Percentiles rank a stretch among this genome's conserved stretches.
These are phyloP conservation scores for Shargacucullia verbasci DNA, from an alignment of 2,888 invertebrate genomes.

Conservation along the genomic window DNA sequence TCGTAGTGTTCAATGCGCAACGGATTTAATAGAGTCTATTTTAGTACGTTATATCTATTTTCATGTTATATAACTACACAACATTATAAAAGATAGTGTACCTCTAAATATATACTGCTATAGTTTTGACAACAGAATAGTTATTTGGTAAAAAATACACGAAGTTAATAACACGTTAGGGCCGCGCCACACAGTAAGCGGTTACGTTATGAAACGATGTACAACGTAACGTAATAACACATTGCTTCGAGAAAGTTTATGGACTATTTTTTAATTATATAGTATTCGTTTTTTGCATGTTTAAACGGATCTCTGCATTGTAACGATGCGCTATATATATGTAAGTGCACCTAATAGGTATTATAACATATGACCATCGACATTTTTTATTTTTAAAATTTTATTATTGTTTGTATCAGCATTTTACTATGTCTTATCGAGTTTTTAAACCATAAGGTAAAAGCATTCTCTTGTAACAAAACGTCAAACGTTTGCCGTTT, in stretches of 20 bases:
- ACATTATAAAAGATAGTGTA: not conserved
- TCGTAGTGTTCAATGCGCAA: too few relatives aligned
- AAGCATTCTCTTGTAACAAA: too few relatives aligned
- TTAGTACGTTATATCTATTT: not conserved
- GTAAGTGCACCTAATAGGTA: not conserved
- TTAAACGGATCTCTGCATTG: slow-evolving; percentile 20
- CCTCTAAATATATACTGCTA: slow-evolving; percentile 13
- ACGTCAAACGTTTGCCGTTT: too few relatives aligned
- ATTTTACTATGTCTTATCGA: too few relatives aligned
- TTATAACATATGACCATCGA: too few relatives aligned
- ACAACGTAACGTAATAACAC: slow-evolving; percentile 36
- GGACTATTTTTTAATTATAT: slow-evolving; percentile 48
- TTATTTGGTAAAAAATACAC: slow-evolving; percentile 30
- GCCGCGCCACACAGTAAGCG: slow-evolving; percentile 3
- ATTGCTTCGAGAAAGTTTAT: slow-evolving; percentile 44
- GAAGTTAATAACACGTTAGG: slow-evolving; percentile 37
- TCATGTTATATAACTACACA: not conserved
- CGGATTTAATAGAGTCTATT: too few relatives aligned
- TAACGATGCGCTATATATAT: not conserved
- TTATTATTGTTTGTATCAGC: too few relatives aligned
- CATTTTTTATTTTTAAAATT: too few relatives aligned
- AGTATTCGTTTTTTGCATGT: slow-evolving; percentile 25
- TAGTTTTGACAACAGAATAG: slow-evolving; percentile 20
- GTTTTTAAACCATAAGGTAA: too few relatives aligned
- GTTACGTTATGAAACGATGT: slow-evolving; percentile 17